Evolutionary conservation across 2,888 invertebrate species (phyloP).

Genomic region (Stratiomys singularior): DNA sequence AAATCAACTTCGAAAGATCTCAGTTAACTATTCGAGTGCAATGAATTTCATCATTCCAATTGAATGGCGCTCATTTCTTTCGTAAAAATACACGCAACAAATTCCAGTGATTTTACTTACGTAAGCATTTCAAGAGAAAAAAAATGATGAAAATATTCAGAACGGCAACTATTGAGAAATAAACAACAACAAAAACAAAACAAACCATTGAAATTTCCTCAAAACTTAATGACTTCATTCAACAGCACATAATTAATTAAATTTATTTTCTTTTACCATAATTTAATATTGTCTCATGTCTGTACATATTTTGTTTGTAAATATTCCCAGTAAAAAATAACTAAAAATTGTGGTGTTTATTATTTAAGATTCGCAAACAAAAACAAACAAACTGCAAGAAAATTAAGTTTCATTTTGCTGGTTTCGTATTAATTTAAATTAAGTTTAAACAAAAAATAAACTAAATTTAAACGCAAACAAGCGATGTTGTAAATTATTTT

Average conservation of each 20-base stretch:
- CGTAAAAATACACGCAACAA: constrained; percentile 6
- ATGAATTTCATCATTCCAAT: neutral
- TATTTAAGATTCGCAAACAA: no score
- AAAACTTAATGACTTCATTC: no score
- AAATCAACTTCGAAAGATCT: neutral
- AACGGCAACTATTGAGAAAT: constrained; percentile 9
- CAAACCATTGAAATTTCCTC: no score
- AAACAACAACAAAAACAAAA: constrained; percentile 3
- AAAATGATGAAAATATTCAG: neutral
- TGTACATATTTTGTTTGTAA: neutral
- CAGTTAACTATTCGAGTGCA: neutral
- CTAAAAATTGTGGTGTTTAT: no score
- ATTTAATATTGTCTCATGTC: no score
- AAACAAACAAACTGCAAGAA: no score
- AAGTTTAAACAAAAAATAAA: neutral
- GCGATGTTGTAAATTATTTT: no score
- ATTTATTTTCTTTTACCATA: no score
- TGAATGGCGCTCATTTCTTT: neutral
- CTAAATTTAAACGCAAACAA: neutral
- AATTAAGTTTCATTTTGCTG: no score
- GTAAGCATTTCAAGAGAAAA: constrained; percentile 25
- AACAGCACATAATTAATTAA: no score
- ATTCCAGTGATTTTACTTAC: constrained; percentile 46
- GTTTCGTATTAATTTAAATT: neutral
- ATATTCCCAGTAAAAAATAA: neutral